Conservation (phyloP, 2,113 vertebrate species). For the Aegithalos caudatus region DNA sequence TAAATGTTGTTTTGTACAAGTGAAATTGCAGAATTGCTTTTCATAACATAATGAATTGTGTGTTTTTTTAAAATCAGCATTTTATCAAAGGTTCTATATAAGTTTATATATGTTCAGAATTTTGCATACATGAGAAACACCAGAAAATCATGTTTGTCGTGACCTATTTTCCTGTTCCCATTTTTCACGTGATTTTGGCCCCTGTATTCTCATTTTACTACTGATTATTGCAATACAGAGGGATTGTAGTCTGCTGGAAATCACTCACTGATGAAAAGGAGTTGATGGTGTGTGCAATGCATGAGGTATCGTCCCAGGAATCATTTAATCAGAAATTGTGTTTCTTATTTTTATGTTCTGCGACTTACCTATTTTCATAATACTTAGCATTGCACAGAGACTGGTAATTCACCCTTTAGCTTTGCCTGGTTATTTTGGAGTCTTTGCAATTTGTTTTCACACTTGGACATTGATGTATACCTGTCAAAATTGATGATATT, state of each 20-base stretch:
- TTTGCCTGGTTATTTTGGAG: background rate
- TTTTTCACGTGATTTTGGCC: background rate
- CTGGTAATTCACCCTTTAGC: constrained; percentile 1
- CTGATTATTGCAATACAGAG: background rate
- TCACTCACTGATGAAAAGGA: background rate
- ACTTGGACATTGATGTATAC: background rate
- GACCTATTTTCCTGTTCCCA: background rate
- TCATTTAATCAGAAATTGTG: background rate
- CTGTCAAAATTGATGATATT: background rate
- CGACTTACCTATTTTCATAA: background rate
- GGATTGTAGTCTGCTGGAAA: background rate
- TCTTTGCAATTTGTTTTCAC: constrained; percentile 1
- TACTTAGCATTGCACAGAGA: background rate
- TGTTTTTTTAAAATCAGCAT: background rate
- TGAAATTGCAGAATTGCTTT: background rate
- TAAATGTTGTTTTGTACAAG: background rate
- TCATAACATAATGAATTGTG: background rate
- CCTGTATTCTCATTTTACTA: background rate
- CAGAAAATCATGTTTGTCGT: background rate
- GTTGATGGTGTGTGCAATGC: background rate
- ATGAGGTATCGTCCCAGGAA: background rate
- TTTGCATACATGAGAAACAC: background rate
- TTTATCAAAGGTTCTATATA: background rate
- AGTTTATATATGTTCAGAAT: background rate
- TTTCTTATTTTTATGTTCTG: background rate